Conservation (phyloP, 2,888 invertebrate species). For the Zygaena filipendulae region DNA sequence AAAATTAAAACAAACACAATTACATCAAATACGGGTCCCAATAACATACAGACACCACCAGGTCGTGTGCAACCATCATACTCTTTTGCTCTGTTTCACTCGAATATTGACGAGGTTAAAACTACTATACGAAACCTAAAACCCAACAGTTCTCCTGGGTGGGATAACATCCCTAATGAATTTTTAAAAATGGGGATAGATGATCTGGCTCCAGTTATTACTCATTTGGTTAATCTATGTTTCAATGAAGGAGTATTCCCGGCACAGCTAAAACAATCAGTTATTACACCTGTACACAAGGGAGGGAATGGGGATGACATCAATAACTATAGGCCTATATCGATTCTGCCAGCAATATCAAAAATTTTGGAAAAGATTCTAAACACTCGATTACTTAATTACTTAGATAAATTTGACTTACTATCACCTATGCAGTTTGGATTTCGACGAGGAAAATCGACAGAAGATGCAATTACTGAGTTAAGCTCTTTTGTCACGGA, state of each 20-base stretch:
- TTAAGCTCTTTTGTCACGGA: constrained; percentile 1
- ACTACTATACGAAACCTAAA: constrained; percentile 4
- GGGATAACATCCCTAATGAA: not conserved
- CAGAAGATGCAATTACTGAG: constrained; percentile 2
- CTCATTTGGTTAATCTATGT: not conserved
- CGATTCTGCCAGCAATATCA: constrained; percentile 5
- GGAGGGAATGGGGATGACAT: constrained; percentile 7
- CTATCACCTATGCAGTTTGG: constrained; percentile 3
- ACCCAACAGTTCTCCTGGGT: constrained; percentile 1
- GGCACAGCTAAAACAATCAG: not conserved
- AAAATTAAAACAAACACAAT: not conserved
- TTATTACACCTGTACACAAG: constrained; percentile 13
- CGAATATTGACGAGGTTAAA: constrained; percentile 6
- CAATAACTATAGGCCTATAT: constrained; percentile 12
- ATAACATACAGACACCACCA: not conserved
- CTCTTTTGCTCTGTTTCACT: constrained; percentile 5
- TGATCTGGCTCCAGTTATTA: not conserved
- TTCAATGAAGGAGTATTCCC: constrained; percentile 1
- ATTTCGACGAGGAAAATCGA: constrained; percentile 2
- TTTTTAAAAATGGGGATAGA: not conserved
- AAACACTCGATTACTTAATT: constrained; percentile 1
- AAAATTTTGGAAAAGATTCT: constrained; percentile 6
- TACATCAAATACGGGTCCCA: not conserved
- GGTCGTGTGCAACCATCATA: too few relatives aligned
- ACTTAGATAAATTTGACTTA: constrained; percentile 1